phyloP scores from a whole-genome alignment of 2,888 invertebrate genomes.

The Thumatha senex region DNA sequence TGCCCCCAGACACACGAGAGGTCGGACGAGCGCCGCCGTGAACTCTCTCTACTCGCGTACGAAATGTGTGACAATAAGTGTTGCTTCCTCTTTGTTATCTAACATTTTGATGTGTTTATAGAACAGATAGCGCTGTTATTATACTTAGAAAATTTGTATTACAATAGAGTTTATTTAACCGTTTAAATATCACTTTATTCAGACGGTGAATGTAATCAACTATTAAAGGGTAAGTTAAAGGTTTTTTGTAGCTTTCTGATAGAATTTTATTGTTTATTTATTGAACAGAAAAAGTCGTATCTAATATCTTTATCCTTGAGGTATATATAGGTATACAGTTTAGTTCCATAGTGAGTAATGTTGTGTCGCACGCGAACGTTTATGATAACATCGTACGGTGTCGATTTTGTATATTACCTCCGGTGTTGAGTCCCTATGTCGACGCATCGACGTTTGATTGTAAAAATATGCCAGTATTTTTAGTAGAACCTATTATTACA shows the following conservation, averaged over 20 bases:
- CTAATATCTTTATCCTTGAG: conserved; percentile 34
- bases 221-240: conserved; percentile 44
- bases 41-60: conserved; percentile 59
- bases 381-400: conserved; percentile 48
- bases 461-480: no score
- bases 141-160: conserved; percentile 30
- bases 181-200: conserved; percentile 37
- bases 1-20: conserved; percentile 60
- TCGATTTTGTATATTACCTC: conserved; percentile 51
- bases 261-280: conserved; percentile 13
- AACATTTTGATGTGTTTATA: conserved; percentile 62
- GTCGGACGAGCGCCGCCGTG: conserved; percentile 60
- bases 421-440: conserved; percentile 50
- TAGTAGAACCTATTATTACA: no score
- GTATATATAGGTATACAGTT: conserved; percentile 21
- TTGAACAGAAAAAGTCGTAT: conserved; percentile 9
- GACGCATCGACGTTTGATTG: conserved; percentile 8
- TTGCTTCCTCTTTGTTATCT: conserved; percentile 77
- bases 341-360: conserved; percentile 31
- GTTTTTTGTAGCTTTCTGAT: conserved; percentile 19
- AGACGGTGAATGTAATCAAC: conserved; percentile 41
- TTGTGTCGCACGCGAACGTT: conserved; percentile 47
- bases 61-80: conserved; percentile 83
- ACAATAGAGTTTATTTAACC: conserved; percentile 21
- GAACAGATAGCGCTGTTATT: conserved; percentile 33